Conservation (phyloP, 2,113 vertebrate species). For the Halichoeres trimaculatus region DNA sequence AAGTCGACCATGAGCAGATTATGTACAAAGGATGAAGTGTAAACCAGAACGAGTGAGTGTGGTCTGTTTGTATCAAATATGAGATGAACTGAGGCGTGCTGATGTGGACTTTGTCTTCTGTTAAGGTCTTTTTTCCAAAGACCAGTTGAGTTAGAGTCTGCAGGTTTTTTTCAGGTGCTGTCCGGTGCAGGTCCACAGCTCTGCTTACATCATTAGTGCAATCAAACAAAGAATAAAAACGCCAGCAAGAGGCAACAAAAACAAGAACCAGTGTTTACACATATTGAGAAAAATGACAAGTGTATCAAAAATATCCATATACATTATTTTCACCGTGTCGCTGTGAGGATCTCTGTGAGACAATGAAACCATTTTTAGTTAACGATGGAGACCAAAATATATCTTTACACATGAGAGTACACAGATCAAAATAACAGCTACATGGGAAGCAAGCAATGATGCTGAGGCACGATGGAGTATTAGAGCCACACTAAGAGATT, state of each 20-base stretch:
- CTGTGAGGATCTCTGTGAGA: constrained; percentile 52
- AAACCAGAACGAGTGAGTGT: constrained; percentile 27
- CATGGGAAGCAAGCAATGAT: constrained; percentile 48
- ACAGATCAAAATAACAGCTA: constrained; percentile 3
- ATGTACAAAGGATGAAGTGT: constrained; percentile 86
- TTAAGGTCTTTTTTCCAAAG: constrained; percentile 25
- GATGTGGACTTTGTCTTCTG: constrained; percentile 4
- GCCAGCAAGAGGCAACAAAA: constrained; percentile 39
- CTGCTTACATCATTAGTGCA: constrained; percentile 56
- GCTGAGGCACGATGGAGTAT: too few species aligned
- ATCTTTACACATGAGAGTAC: constrained; percentile 30
- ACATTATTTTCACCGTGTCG: constrained; percentile 44
- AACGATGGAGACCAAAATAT: constrained; percentile 30
- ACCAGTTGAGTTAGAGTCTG: constrained; percentile 11
- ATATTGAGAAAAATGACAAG: constrained; percentile 24
- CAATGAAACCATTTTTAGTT: constrained; percentile 36
- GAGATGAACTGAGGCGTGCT: constrained; percentile 4
- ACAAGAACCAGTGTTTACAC: constrained; percentile 57
- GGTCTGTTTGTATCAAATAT: constrained; percentile 38
- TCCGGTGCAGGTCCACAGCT: background rate
- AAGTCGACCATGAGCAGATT: constrained; percentile 80
- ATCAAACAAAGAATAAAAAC: constrained; percentile 45
- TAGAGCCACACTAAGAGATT: too few species aligned
- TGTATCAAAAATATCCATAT: constrained; percentile 76
- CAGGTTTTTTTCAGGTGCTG: background rate